A percentile compares a stretch with the other conserved stretches of the same genome.
phyloP scores from a whole-genome alignment of 1,140 invertebrate species.

The Nylanderia fulva region DNA sequence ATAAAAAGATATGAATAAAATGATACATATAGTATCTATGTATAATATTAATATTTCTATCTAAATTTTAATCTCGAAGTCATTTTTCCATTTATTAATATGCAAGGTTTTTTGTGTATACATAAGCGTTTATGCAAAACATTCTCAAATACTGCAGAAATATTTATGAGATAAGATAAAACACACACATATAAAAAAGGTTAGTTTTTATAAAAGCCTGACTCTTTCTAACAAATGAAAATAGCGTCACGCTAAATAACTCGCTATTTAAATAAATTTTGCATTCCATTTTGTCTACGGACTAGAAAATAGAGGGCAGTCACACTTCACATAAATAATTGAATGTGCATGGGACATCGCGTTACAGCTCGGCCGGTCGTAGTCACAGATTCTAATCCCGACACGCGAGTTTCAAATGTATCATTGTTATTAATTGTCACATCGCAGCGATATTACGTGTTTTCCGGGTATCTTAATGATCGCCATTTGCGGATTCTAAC shows the following conservation, averaged over 20 bases:
- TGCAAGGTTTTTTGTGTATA: neutral
- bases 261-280: neutral
- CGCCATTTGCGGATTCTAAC: conserved; percentile 31
- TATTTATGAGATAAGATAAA: neutral
- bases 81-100: neutral
- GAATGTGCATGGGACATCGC: neutral
- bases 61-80: neutral
- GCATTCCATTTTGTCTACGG: neutral
- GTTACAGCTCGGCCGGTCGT: neutral
- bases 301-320: neutral
- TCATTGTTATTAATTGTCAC: conserved; percentile 48
- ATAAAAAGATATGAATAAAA: too few relatives aligned
- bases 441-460: conserved; percentile 12
- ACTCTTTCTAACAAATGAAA: neutral
- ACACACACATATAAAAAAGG: neutral
- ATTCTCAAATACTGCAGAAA: neutral
- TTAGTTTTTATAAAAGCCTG: neutral
- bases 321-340: neutral
- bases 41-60: neutral
- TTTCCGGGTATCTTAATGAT: conserved; percentile 41
- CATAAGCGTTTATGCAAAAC: neutral
- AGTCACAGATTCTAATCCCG: conserved; percentile 35
- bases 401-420: conserved; percentile 28
- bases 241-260: neutral
- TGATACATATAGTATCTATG: neutral